Percentiles rank a stretch among this genome's conserved stretches.
Evolutionary conservation across 2,113 vertebrate genomes (phyloP).

Genomic region (Limanda limanda): DNA sequence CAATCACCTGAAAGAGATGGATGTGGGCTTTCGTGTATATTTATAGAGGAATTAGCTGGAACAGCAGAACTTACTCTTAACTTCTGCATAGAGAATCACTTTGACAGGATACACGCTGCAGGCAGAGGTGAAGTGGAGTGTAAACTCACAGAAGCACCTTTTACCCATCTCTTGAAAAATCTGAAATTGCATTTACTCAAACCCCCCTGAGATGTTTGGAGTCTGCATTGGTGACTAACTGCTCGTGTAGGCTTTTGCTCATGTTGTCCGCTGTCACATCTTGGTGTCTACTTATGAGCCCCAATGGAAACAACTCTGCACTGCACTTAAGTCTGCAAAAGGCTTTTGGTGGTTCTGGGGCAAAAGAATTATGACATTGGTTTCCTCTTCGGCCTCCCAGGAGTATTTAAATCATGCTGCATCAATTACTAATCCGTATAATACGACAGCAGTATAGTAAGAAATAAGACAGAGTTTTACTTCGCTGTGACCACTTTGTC

Average conservation of each 20-base stretch:
- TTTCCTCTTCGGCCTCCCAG: background rate
- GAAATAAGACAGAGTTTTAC: background rate
- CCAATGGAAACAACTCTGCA: background rate
- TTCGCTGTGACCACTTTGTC: background rate
- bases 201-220: background rate
- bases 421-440: too few relatives aligned
- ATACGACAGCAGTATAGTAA: background rate
- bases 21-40: constrained; percentile 33
- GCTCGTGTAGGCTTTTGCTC: background rate
- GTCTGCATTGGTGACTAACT: background rate
- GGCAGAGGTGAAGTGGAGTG: constrained; percentile 10
- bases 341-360: background rate
- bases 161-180: background rate
- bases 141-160: constrained; percentile 9
- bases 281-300: background rate
- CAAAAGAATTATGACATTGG: background rate
- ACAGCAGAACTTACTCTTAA: constrained; percentile 19
- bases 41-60: constrained; percentile 41
- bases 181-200: background rate
- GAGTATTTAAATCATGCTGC: background rate
- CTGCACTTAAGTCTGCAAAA: constrained; percentile 11
- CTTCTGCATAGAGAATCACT: constrained; percentile 34
- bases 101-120: constrained; percentile 41
- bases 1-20: constrained; percentile 45
- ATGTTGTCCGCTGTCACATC: background rate